A percentile compares a stretch with the other conserved stretches of the same genome.
These are phyloP conservation scores for Gallinago jamesoni DNA, from an alignment of 2,113 vertebrate genomes.

Conservation along the genomic window DNA sequence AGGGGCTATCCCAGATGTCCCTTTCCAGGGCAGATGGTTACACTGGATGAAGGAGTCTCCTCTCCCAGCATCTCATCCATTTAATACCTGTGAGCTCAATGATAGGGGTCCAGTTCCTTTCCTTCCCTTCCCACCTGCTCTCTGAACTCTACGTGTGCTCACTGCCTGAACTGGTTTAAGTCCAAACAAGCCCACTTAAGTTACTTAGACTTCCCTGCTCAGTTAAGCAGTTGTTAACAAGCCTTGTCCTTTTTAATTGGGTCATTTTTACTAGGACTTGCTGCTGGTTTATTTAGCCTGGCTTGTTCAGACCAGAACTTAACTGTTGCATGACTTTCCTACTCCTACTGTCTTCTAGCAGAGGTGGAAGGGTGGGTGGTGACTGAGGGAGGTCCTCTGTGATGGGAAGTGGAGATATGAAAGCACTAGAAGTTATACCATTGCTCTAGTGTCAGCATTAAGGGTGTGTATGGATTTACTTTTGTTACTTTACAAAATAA, in stretches of 20 bases:
- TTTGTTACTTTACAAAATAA: background rate
- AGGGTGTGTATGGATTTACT: background rate
- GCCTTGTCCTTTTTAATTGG: background rate
- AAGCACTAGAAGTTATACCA: background rate
- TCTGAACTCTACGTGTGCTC: background rate
- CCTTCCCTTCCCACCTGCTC: background rate
- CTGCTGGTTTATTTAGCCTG: background rate
- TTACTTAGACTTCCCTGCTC: background rate
- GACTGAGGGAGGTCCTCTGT: background rate
- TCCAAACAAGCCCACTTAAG: background rate
- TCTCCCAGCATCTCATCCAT: background rate
- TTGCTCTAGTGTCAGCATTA: background rate
- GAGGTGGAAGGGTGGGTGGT: background rate
- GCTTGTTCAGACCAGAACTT: background rate
- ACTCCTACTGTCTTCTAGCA: background rate
- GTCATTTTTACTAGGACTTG: background rate
- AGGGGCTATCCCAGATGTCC: background rate
- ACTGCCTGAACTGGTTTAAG: background rate
- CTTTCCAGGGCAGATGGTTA: background rate
- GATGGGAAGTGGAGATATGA: background rate
- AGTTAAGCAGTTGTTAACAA: background rate
- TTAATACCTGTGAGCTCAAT: background rate
- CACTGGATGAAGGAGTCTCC: background rate
- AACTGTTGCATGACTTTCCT: background rate
- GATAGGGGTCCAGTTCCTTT: background rate